Conservation (phyloP, 2,113 vertebrate genomes). For the Meleagris gallopavo region DNA sequence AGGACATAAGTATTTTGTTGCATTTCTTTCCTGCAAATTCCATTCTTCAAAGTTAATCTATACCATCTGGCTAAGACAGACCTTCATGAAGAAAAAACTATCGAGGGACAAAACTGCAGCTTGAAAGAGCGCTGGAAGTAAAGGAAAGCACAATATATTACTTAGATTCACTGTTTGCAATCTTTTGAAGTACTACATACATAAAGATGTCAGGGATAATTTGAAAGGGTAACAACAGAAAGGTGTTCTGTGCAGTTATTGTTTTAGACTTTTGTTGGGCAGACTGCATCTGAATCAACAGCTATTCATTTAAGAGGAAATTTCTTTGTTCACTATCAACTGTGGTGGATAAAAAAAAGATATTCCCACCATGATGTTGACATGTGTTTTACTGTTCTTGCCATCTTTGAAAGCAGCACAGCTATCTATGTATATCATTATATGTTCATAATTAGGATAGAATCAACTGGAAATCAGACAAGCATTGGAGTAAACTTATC, state of each 20-base stretch:
- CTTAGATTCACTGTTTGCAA: neutral
- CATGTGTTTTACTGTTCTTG: neutral
- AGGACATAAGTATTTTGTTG: neutral
- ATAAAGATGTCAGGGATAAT: neutral
- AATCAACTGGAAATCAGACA: neutral
- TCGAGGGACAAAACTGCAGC: neutral
- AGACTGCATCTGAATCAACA: neutral
- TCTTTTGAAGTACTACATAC: neutral
- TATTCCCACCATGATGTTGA: neutral
- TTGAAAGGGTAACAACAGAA: neutral
- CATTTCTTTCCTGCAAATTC: neutral
- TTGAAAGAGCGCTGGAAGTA: neutral
- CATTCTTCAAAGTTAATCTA: neutral
- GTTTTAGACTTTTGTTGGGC: neutral
- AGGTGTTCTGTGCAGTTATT: neutral
- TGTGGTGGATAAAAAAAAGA: neutral
- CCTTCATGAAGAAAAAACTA: neutral
- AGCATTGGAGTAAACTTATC: neutral
- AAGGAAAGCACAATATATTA: neutral
- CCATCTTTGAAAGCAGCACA: neutral
- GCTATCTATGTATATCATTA: neutral
- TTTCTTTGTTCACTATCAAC: neutral
- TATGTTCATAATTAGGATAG: neutral
- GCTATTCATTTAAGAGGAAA: neutral
- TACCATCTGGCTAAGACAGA: neutral